Conservation (phyloP, 1,140 invertebrate species). For the Heliconius hewitsoni region DNA sequence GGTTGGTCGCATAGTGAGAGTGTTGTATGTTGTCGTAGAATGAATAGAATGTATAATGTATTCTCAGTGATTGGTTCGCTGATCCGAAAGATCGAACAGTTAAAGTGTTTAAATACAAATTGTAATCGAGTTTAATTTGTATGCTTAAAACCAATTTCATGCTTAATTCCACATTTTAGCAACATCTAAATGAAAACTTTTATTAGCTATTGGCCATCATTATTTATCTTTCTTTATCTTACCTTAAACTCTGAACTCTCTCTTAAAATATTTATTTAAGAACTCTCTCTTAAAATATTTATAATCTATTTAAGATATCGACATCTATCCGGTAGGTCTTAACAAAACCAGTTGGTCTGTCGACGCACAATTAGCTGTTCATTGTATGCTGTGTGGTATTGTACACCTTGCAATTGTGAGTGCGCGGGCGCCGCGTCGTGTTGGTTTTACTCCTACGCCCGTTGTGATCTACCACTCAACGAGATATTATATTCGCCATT, state of each 20-base stretch:
- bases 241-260: neutral
- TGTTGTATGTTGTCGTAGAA: neutral
- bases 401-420: constrained; percentile 43
- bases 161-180: neutral
- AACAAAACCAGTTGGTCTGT: constrained; percentile 53
- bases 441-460: constrained; percentile 69
- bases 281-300: neutral
- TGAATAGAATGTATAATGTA: neutral
- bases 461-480: constrained; percentile 57
- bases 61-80: neutral
- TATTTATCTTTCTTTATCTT: neutral
- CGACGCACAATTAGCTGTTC: constrained; percentile 71
- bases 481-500: constrained; percentile 64
- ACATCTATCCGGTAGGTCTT: constrained; percentile 34
- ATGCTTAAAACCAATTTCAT: neutral
- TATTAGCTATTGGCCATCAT: neutral
- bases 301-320: constrained; percentile 29
- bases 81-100: neutral
- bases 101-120: constrained; percentile 40
- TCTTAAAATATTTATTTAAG: neutral
- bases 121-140: constrained; percentile 52
- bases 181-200: neutral
- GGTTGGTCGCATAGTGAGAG: neutral
- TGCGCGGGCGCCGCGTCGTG: constrained; percentile 56
- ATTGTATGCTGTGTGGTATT: constrained; percentile 57